Evolutionary conservation across 1,140 invertebrate species (phyloP).

Genomic region (Hylyphantes graminicola): DNA sequence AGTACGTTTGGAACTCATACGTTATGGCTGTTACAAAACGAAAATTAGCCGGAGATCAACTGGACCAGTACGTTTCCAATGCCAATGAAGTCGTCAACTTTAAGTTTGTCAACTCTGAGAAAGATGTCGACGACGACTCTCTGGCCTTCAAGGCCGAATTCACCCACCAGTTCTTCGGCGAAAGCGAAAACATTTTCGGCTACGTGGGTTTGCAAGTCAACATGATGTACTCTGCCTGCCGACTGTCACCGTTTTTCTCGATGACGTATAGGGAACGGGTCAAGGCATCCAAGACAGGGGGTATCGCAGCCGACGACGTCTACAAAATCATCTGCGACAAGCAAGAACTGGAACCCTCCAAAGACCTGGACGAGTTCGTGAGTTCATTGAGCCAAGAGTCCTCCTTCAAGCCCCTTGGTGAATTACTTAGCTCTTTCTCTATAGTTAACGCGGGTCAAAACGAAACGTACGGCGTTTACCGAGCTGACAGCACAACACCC

Average conservation of each 20-base stretch:
- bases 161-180: constrained; percentile 94
- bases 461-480: constrained; percentile 77
- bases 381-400: constrained; percentile 76
- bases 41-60: constrained; percentile 26
- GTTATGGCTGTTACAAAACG: constrained; percentile 36
- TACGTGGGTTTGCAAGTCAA: constrained; percentile 85
- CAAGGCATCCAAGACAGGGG: constrained; percentile 69
- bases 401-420: constrained; percentile 78
- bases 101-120: constrained; percentile 72
- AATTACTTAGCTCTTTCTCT: constrained; percentile 74
- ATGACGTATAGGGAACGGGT: constrained; percentile 76
- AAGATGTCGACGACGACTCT: constrained; percentile 79
- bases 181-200: constrained; percentile 92
- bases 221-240: constrained; percentile 85
- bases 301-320: constrained; percentile 79
- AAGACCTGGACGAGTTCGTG: constrained; percentile 79
- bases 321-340: constrained; percentile 75
- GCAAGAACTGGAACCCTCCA: constrained; percentile 72
- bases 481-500: constrained; percentile 75
- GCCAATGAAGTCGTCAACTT: constrained; percentile 62
- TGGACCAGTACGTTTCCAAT: constrained; percentile 47
- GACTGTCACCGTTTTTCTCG: constrained; percentile 79
- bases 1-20: too few relatives aligned
- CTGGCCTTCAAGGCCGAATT: constrained; percentile 85
- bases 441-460: constrained; percentile 62